Base-by-base conservation (phyloP, 1,140 invertebrate genomes). In the Drosophila lacteicornis region DNA sequence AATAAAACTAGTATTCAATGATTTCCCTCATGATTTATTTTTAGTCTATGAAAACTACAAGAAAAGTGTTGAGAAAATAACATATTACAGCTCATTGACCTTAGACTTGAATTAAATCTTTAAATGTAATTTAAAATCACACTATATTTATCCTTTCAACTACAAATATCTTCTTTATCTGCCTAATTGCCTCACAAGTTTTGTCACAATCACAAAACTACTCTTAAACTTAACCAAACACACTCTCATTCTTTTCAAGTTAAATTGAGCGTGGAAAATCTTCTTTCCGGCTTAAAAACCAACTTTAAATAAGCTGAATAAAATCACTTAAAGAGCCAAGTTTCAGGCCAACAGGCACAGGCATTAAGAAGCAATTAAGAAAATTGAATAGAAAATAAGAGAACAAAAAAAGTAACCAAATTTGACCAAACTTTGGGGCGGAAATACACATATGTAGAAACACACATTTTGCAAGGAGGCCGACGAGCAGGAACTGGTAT, bases 331-430 rank as follows among this genome's bases (percentile, higher is more conserved):
- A 27, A 36, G 27, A 40, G 66, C 50, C 36, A 49, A 70, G 36
- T n/a, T 43, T 50, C 19, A 7, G 66, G 27, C 43, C 13, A 7
- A 71, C 43, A 55, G 56, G 50, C 38, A 60, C 9, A 36, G 1
- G 38, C 84, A 83, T 86, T 83, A 77, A 67, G 67, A 87, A 77
- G 80, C 80, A 86, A 86, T 86, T 88, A 86, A 57, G 83, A 80
- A 88, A 86, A 80, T 83, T 88, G 71, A 77, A 77, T 66, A 43
- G 40, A 71, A 83, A 70, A 77, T 56, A 76, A 59, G 19, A 40
- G 43, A 45, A 33, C 42, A 60, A 55, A 79, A 61, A 47, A 51
- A 38, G 51, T 36, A 70, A 61, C 19, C 56, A 73, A 62, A 59
- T 77, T 77, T 36, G n/a, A 43, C 45, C 61, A 56, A 46, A n/a